Evolutionary conservation across 2,888 invertebrate species (phyloP).

Genomic region (Acleris literana): DNA sequence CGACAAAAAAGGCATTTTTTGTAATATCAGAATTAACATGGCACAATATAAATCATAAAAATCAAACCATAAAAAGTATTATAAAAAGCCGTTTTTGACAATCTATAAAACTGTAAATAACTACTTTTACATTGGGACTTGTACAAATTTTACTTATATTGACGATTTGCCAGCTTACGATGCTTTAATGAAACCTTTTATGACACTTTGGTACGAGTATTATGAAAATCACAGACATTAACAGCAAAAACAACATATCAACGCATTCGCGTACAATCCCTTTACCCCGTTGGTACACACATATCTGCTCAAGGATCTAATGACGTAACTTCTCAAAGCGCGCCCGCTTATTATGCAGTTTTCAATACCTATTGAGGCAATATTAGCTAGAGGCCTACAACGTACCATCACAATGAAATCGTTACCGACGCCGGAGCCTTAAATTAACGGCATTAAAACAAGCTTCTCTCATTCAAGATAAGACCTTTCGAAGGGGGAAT

Average conservation of each 20-base stretch:
- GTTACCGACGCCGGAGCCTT: constrained; percentile 62
- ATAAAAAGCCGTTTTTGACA: constrained; percentile 1
- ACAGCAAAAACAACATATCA: no score
- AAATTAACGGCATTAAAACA: constrained; percentile 78
- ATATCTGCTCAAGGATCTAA: constrained; percentile 1
- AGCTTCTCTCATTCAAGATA: constrained; percentile 76
- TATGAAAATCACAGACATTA: no score
- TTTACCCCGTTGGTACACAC: neutral
- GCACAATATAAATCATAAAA: constrained; percentile 23
- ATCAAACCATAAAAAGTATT: constrained; percentile 9
- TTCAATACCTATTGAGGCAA: constrained; percentile 42
- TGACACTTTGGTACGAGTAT: no score
- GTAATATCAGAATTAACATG: constrained; percentile 19
- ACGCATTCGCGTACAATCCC: neutral
- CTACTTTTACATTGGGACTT: no score
- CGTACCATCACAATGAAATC: constrained; percentile 66
- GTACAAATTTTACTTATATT: no score
- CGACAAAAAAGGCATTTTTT: constrained; percentile 46
- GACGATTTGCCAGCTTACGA: no score
- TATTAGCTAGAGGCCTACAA: constrained; percentile 36
- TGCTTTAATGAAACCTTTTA: no score
- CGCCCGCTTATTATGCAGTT: constrained; percentile 39
- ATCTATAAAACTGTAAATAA: constrained; percentile 9
- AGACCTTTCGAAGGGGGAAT: constrained; percentile 69
- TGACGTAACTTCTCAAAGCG: constrained; percentile 23